Evolutionary conservation across 92 coral and sea anemone species (phyloP), one percentile per base, ranked within the genome.

Genomic region (Siderastrea siderea): DNA sequence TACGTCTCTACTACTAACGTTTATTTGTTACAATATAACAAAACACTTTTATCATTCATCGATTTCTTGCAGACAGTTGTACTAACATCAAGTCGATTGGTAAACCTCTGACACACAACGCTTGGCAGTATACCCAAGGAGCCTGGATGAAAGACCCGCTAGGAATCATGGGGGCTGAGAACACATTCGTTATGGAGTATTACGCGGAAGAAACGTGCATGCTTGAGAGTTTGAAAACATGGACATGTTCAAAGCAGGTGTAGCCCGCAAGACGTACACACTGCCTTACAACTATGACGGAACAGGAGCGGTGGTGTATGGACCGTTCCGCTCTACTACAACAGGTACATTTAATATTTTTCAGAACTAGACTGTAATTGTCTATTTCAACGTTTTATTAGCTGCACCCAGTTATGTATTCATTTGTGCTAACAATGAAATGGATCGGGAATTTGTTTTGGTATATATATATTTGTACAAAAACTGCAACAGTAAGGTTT

Each of bases 71-170:
- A 86, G 89, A 86, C 61, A 44, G 68, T 2, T 86, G 89, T 19
- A 79, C 83, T 4, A 47, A 65, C 16, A 65, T 86, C 7, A 86
- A 86, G 70, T 66, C 84, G 2, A 70, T 86, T 52, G 84, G 84
- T 3, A 70, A 86, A 17, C 89, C 89, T 66, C 77, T 86, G 70
- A 77, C 84, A 8, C 91, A 87, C 63, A 71, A 71, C 71, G 16
- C 74, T 48, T 70, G 72, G 16, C 0, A 52, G 0, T 0, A n/a
- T 8, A 2, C 5, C 0, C 52, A 74, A 2, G 93, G 93, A 43
- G 73, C 89, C 15, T 90, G 93, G 93, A 90, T 90, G 93, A 84
- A 84, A 78, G 90, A 90, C 58, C 93, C 93, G 6, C 86, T 90
- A 0, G 90, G 86, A 3, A 62, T 68, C 79, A 68, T 84, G 80